Conservation (phyloP, 2,797 vertebrate genomes). For the Melopsittacus undulatus region DNA sequence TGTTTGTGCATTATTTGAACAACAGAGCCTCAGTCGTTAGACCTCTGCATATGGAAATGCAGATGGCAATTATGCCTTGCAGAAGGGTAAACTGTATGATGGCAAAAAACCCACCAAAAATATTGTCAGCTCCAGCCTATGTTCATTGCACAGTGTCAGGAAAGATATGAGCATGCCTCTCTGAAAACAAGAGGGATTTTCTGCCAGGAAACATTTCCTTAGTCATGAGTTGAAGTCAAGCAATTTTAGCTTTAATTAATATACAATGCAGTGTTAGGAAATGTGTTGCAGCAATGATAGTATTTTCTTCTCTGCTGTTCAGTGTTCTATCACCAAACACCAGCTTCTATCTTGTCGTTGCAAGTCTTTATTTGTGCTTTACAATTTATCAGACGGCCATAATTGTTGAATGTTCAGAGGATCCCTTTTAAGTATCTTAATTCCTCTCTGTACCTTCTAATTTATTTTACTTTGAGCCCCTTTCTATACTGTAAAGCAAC, state of each 20-base stretch:
- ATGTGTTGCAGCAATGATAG: not conserved
- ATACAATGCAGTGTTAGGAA: not conserved
- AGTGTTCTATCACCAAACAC: not conserved
- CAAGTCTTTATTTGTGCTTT: not conserved
- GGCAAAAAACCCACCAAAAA: not conserved
- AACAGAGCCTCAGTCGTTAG: not conserved
- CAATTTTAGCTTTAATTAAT: not conserved
- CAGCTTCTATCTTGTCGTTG: not conserved
- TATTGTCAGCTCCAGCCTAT: not conserved
- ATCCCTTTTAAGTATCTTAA: not conserved
- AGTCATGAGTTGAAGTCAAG: not conserved
- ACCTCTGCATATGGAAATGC: not conserved
- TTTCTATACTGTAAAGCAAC: not conserved
- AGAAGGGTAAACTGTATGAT: not conserved
- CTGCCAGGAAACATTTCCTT: not conserved
- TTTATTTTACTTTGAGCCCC: not conserved
- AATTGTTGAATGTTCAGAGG: not conserved
- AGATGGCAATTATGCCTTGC: not conserved
- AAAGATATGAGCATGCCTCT: not conserved
- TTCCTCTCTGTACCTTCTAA: not conserved
- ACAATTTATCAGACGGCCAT: not conserved
- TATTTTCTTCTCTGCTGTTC: not conserved
- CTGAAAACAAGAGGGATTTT: not conserved
- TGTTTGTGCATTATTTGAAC: not conserved
- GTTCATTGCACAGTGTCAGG: not conserved